These are phyloP conservation scores for Gnathonemus echidnorhynchus DNA, from an alignment of 2,113 vertebrate genomes.

Conservation along the genomic window DNA sequence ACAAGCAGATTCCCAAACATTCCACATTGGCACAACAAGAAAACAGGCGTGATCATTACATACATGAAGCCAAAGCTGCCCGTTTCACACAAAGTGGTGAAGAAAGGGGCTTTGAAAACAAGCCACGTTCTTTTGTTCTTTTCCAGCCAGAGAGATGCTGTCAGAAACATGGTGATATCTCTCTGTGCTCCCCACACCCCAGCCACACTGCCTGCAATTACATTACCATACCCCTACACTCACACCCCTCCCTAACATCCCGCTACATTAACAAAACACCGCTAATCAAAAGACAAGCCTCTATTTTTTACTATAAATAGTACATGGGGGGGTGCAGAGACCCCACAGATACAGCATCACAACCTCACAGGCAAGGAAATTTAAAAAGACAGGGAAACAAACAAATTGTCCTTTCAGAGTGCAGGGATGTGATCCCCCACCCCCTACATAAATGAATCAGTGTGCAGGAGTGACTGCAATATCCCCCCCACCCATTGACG, in stretches of 20 bases:
- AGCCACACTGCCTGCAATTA: background rate
- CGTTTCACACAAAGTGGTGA: background rate
- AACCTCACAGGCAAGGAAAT: background rate
- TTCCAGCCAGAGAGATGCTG: background rate
- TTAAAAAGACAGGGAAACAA: background rate
- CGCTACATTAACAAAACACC: background rate
- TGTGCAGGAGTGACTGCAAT: background rate
- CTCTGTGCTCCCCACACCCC: background rate
- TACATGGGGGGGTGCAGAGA: background rate
- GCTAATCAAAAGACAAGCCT: background rate
- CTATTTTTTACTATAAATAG: background rate
- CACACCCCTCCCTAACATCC: background rate
- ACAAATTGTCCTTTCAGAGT: background rate
- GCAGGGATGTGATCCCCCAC: background rate
- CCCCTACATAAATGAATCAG: background rate
- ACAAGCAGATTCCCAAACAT: background rate
- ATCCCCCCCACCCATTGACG: background rate
- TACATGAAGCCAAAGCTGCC: background rate
- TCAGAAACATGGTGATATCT: background rate
- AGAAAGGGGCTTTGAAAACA: background rate
- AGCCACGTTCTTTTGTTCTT: background rate
- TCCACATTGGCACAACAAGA: background rate
- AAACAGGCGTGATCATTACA: background rate
- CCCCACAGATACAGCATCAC: background rate
- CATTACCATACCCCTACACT: background rate